These are phyloP conservation scores for Yasuhikotakia modesta DNA, from an alignment of 2,797 vertebrate genomes.

Conservation along the genomic window DNA sequence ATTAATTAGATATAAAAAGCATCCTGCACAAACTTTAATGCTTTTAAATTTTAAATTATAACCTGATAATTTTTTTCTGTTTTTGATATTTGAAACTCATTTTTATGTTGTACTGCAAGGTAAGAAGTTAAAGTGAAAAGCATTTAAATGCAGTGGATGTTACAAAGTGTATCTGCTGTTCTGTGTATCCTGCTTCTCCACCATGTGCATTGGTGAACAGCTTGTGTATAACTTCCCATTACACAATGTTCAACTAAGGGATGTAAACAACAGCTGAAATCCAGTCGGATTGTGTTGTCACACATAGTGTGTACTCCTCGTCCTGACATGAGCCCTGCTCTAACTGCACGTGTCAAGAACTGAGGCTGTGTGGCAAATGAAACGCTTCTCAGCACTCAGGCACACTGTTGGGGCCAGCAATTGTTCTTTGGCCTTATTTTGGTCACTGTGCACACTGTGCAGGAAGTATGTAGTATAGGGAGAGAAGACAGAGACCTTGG, in stretches of 20 bases:
- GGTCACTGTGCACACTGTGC: constrained; percentile 47
- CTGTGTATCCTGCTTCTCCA: constrained; percentile 15
- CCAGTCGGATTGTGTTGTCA: constrained; percentile 28
- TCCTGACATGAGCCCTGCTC: constrained; percentile 8
- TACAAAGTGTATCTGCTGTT: constrained; percentile 4
- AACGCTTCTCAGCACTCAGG: constrained; percentile 39
- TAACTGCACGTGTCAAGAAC: constrained; percentile 18
- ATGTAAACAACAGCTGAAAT: constrained; percentile 55
- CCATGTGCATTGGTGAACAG: background rate
- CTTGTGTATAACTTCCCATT: constrained; percentile 17
- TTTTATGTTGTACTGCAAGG: background rate
- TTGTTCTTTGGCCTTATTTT: constrained; percentile 61
- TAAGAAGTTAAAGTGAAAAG: background rate
- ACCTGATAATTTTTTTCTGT: too few relatives aligned
- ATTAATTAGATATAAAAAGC: background rate
- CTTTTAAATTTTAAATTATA: too few relatives aligned
- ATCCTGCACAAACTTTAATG: too few relatives aligned
- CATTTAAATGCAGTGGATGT: constrained; percentile 14
- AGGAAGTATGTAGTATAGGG: constrained; percentile 54
- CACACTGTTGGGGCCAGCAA: constrained; percentile 33
- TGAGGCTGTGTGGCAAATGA: constrained; percentile 37
- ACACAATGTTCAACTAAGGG: constrained; percentile 30
- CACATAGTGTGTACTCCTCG: constrained; percentile 3
- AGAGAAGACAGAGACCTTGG: constrained; percentile 49
- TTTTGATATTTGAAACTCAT: too few relatives aligned